These are phyloP conservation scores for Anguilla pacifica DNA, from an alignment of 2,797 vertebrate genomes.

Conservation along the genomic window DNA sequence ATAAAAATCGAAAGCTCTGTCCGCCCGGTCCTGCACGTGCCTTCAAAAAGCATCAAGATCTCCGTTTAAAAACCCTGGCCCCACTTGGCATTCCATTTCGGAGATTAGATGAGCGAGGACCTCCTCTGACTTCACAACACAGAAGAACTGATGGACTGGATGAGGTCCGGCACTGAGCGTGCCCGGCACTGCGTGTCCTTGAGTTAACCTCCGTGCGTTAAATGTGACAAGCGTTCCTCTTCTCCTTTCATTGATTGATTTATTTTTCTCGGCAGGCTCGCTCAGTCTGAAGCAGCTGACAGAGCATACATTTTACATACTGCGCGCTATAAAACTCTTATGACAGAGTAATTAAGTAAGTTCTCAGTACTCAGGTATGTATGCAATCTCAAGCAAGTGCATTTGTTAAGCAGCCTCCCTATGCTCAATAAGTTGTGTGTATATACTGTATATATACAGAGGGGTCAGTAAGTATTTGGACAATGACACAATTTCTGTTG, in stretches of 20 bases:
- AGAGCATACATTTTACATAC: neutral
- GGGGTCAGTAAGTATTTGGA: neutral
- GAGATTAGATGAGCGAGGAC: neutral
- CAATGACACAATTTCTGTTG: neutral
- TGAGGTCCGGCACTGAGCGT: neutral
- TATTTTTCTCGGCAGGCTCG: neutral
- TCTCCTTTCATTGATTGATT: neutral
- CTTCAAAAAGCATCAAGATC: conserved; percentile 24
- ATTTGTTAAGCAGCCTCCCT: neutral
- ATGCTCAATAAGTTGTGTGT: neutral
- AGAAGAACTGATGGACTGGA: neutral
- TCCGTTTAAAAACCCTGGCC: neutral
- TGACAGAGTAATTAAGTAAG: neutral
- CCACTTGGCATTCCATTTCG: neutral
- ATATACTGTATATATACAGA: neutral
- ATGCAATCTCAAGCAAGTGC: neutral
- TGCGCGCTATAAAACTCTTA: neutral
- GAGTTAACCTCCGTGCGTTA: neutral
- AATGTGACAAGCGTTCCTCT: neutral
- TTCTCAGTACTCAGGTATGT: neutral
- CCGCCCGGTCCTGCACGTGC: neutral
- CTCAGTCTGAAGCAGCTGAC: neutral
- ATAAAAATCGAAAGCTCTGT: neutral
- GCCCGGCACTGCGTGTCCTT: neutral
- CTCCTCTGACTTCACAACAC: neutral